A percentile compares a stretch with the other conserved stretches of the same genome.
phyloP scores from a whole-genome alignment of 1,140 invertebrate species.

The Protaetia brevitarsis region DNA sequence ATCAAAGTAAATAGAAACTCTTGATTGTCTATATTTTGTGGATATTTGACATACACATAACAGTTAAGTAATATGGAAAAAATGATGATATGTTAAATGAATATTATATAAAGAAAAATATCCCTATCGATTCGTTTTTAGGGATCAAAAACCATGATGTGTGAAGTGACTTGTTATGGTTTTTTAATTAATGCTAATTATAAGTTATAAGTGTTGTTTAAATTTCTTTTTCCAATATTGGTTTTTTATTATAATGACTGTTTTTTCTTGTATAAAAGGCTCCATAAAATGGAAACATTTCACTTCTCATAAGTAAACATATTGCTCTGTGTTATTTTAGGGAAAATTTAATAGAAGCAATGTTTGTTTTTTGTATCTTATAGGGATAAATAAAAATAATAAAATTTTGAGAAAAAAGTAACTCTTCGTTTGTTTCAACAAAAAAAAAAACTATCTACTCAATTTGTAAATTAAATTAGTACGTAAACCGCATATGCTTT shows the following conservation, averaged over 20 bases:
- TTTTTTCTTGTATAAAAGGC: conserved; percentile 21
- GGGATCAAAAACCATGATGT: conserved; percentile 12
- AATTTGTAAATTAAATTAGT: conserved; percentile 3
- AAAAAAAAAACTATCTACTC: conserved; percentile 11
- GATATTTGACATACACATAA: conserved; percentile 17
- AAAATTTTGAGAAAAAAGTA: conserved; percentile 24
- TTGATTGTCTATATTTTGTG: conserved; percentile 26
- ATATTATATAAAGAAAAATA: not conserved
- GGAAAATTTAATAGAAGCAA: conserved; percentile 43
- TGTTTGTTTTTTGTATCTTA: conserved; percentile 49
- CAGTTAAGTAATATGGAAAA: conserved; percentile 18
- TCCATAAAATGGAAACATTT: conserved; percentile 43
- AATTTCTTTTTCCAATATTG: conserved; percentile 4
- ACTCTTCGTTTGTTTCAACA: conserved; percentile 4
- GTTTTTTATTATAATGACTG: conserved; percentile 23
- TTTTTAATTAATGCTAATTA: conserved; percentile 17
- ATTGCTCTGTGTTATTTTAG: conserved; percentile 47
- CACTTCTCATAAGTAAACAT: conserved; percentile 35
- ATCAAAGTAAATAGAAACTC: conserved; percentile 21
- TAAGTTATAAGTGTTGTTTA: conserved; percentile 19
- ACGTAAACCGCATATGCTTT: conserved; percentile 12
- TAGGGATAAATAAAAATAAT: conserved; percentile 34
- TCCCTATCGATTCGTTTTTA: conserved; percentile 19
- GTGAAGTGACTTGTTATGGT: conserved; percentile 24
- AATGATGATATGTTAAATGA: conserved; percentile 11